phyloP scores from a whole-genome alignment of 2,113 vertebrate genomes.

The Thalassarche chlororhynchos region DNA sequence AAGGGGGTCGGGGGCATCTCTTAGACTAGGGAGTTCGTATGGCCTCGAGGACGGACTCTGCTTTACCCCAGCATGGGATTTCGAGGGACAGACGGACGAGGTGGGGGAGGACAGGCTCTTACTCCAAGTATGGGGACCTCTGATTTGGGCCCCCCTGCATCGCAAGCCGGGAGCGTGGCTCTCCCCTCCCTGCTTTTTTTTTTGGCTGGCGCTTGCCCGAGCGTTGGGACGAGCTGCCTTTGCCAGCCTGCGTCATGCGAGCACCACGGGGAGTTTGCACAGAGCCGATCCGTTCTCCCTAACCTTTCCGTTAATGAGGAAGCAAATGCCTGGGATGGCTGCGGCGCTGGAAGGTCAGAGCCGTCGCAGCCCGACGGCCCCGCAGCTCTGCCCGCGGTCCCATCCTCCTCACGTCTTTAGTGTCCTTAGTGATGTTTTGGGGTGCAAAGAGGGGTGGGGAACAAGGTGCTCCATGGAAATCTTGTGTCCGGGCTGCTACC shows the following conservation, averaged over 20 bases:
- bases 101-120: background rate
- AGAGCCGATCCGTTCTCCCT: background rate
- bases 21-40: accelerated
- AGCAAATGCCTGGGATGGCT: conserved; percentile 4
- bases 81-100: background rate
- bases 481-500: background rate
- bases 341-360: background rate
- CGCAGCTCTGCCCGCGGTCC: accelerated
- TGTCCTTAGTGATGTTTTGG: background rate
- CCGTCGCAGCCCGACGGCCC: background rate
- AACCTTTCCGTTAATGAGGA: conserved; percentile 40
- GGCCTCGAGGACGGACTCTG: background rate
- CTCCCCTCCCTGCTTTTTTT: background rate
- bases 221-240: background rate
- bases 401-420: background rate
- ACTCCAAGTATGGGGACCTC: background rate
- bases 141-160: background rate
- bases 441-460: background rate
- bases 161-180: accelerated
- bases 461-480: background rate
- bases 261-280: background rate
- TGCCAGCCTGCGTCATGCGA: background rate
- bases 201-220: accelerated
- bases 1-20: background rate
- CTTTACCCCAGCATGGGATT: background rate